Evolutionary conservation across 2,113 vertebrate genomes (phyloP).

Genomic region (Nothobranchius kuhntae): DNA sequence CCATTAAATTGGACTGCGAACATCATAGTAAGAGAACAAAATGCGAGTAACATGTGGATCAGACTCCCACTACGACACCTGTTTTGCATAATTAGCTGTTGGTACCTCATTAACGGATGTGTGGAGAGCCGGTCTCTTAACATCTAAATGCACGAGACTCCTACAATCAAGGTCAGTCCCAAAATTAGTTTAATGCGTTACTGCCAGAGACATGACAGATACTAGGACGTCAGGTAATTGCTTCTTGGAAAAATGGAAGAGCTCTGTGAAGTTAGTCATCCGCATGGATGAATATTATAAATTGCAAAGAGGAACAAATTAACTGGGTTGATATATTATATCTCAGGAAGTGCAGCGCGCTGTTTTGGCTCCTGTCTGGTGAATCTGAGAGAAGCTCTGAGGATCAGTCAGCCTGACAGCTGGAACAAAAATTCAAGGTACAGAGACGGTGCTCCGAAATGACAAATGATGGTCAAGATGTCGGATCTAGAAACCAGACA

Average conservation of each 20-base stretch:
- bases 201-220: slow-evolving; percentile 69
- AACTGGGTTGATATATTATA: slow-evolving; percentile 64
- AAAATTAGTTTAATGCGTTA: slow-evolving; percentile 79
- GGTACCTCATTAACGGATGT: slow-evolving; percentile 63
- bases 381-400: slow-evolving; percentile 29
- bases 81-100: slow-evolving; percentile 73
- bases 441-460: not conserved
- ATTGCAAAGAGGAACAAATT: slow-evolving; percentile 66
- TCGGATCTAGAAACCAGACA: slow-evolving; percentile 25
- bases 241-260: slow-evolving; percentile 73
- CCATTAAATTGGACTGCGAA: slow-evolving; percentile 11
- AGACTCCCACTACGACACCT: slow-evolving; percentile 46
- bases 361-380: slow-evolving; percentile 36
- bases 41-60: slow-evolving; percentile 36
- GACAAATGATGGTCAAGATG: slow-evolving; percentile 12
- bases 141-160: slow-evolving; percentile 55
- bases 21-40: slow-evolving; percentile 23
- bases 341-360: slow-evolving; percentile 29
- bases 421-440: slow-evolving; percentile 20
- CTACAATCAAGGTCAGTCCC: slow-evolving; percentile 70
- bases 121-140: slow-evolving; percentile 42
- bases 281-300: slow-evolving; percentile 67
- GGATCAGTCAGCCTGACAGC: slow-evolving; percentile 45
- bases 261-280: slow-evolving; percentile 65
- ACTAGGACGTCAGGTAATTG: slow-evolving; percentile 74